A percentile compares a stretch with the other conserved stretches of the same genome.
These are phyloP conservation scores for Poeciliopsis occidentalis DNA, from an alignment of 2,113 vertebrate species.

Conservation along the genomic window DNA sequence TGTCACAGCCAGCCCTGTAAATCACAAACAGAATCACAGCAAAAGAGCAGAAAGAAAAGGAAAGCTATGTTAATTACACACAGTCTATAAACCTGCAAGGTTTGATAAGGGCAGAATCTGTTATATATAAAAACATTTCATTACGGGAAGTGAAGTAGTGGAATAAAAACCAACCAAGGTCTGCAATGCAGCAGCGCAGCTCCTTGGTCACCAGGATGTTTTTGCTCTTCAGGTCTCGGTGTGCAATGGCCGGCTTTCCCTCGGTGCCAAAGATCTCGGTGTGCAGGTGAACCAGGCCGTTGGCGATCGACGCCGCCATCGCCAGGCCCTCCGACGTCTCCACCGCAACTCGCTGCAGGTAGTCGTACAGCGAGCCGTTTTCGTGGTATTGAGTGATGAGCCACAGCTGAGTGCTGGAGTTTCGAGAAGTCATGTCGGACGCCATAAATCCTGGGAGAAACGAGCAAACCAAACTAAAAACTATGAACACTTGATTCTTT, in stretches of 20 bases:
- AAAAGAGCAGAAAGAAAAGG: not conserved
- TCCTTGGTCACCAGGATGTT: constrained; percentile 85
- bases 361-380: constrained; percentile 84
- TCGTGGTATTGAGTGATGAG: constrained; percentile 86
- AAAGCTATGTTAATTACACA: too few relatives aligned
- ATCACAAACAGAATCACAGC: not conserved
- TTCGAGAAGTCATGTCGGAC: constrained; percentile 85
- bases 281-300: constrained; percentile 84
- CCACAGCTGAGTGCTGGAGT: constrained; percentile 87
- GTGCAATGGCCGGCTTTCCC: constrained; percentile 84
- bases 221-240: constrained; percentile 85
- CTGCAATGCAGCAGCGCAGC: constrained; percentile 85
- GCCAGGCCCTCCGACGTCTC: constrained; percentile 80
- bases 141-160: not conserved
- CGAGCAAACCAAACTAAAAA: not conserved
- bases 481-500: not conserved
- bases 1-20: constrained; percentile 82
- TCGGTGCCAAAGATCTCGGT: constrained; percentile 84
- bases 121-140: not conserved
- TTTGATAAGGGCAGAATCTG: too few relatives aligned
- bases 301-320: constrained; percentile 80
- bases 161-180: constrained; percentile 75
- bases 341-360: constrained; percentile 82
- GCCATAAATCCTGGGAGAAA: constrained; percentile 80
- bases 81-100: too few relatives aligned